phyloP scores from a whole-genome alignment of 2,797 vertebrate species.

The Selene dorsalis region DNA sequence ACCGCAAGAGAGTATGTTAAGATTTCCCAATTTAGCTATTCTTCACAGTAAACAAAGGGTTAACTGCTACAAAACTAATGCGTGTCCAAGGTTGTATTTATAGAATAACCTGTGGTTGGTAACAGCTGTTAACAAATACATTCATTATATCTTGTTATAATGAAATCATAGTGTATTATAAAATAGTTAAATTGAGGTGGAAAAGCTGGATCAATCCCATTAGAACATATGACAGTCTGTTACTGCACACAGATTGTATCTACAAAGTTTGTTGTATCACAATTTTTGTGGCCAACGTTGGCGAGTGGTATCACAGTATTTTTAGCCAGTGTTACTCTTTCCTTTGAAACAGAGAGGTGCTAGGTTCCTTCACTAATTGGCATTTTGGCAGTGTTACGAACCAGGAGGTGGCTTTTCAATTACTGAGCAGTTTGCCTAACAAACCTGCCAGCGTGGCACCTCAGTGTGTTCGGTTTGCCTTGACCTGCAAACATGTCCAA shows the following conservation, averaged over 20 bases:
- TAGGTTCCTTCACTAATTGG: slow-evolving; percentile 60
- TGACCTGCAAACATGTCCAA: slow-evolving; percentile 19
- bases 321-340: slow-evolving; percentile 33
- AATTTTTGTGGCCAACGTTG: not conserved
- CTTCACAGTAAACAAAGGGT: not conserved
- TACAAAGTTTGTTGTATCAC: not conserved
- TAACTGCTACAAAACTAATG: not conserved
- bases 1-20: too few species aligned
- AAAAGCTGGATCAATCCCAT: not conserved
- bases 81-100: too few species aligned
- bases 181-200: not conserved
- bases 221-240: not conserved
- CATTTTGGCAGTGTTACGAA: slow-evolving; percentile 61
- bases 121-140: not conserved
- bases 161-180: not conserved
- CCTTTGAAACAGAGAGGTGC: slow-evolving; percentile 43
- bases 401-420: slow-evolving; percentile 58
- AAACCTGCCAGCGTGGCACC: slow-evolving; percentile 42
- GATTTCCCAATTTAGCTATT: too few species aligned
- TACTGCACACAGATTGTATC: not conserved
- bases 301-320: slow-evolving; percentile 16
- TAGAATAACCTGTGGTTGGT: too few species aligned
- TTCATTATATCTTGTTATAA: not conserved
- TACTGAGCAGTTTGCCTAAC: slow-evolving; percentile 50
- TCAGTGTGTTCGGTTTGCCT: slow-evolving; percentile 17